Evolutionary conservation across 2,888 invertebrate genomes (phyloP).

Genomic region (Campoplex nolae): DNA sequence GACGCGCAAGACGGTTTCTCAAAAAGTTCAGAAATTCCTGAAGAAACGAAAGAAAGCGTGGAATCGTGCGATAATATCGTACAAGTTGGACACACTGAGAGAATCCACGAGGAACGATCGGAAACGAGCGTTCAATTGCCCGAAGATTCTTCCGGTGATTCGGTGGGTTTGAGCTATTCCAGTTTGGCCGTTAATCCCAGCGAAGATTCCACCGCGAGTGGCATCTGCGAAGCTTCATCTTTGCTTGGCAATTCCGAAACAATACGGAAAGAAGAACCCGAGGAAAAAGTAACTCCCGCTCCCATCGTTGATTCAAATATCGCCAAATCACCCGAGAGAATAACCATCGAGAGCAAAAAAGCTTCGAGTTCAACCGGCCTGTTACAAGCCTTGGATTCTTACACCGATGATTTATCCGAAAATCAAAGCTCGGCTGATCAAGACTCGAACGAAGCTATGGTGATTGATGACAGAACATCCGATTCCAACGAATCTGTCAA

Average conservation of each 20-base stretch:
- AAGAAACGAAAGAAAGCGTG: slow-evolving; percentile 15
- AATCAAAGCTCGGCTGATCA: slow-evolving; percentile 69
- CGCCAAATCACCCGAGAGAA: slow-evolving; percentile 68
- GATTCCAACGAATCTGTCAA: slow-evolving; percentile 73
- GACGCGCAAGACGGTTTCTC: slow-evolving; percentile 66
- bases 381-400: slow-evolving; percentile 68
- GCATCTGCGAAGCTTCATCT: slow-evolving; percentile 47
- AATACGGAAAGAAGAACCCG: slow-evolving; percentile 2
- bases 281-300: slow-evolving; percentile 57
- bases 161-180: slow-evolving; percentile 47
- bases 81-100: slow-evolving; percentile 1
- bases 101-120: slow-evolving; percentile 28
- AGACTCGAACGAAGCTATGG: slow-evolving; percentile 75
- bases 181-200: slow-evolving; percentile 58
- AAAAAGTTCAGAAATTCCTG: slow-evolving; percentile 52
- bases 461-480: slow-evolving; percentile 73
- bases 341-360: slow-evolving; percentile 58
- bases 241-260: slow-evolving; percentile 32
- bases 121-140: slow-evolving; percentile 43
- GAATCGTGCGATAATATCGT: slow-evolving; percentile 24
- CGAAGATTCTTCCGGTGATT: slow-evolving; percentile 57
- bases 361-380: slow-evolving; percentile 47
- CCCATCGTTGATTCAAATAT: slow-evolving; percentile 67
- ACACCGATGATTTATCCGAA: slow-evolving; percentile 71
- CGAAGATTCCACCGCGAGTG: slow-evolving; percentile 53